Evolutionary conservation across 2,888 invertebrate genomes (phyloP).

Genomic region (Crocallis elinguaria): DNA sequence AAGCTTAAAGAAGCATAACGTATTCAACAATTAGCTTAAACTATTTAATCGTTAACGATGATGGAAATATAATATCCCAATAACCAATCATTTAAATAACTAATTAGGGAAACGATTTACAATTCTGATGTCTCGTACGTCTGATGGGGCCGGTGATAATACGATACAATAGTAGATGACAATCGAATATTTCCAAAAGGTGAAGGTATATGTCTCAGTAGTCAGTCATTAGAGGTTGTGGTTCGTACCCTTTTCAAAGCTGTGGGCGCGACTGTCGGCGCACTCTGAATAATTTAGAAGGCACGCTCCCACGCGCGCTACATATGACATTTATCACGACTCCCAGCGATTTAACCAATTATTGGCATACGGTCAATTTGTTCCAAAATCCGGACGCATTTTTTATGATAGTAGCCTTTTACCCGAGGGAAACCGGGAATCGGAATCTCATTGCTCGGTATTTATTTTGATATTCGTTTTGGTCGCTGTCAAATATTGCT

Average conservation of each 20-base stretch:
- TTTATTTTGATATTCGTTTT: slow-evolving; percentile 35
- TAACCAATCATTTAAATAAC: slow-evolving; percentile 4
- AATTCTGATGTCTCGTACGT: slow-evolving; percentile 8
- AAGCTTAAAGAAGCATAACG: too few species aligned
- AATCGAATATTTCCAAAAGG: slow-evolving; percentile 34
- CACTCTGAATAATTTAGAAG: slow-evolving; percentile 71
- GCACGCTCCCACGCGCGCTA: slow-evolving; percentile 48
- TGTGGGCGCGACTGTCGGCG: slow-evolving; percentile 60
- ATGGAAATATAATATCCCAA: not conserved
- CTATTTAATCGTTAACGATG: not conserved
- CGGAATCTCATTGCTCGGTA: slow-evolving; percentile 28
- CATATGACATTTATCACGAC: slow-evolving; percentile 56
- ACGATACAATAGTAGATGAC: slow-evolving; percentile 23
- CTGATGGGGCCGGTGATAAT: slow-evolving; percentile 1
- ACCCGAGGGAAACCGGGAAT: slow-evolving; percentile 19
- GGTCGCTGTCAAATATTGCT: slow-evolving; percentile 31
- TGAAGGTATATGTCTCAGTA: slow-evolving; percentile 42
- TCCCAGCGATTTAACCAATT: slow-evolving; percentile 45
- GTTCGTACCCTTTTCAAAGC: slow-evolving; percentile 68
- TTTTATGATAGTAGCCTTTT: slow-evolving; percentile 28
- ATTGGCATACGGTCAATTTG: slow-evolving; percentile 38
- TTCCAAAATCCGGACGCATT: slow-evolving; percentile 18
- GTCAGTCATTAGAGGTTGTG: slow-evolving; percentile 53
- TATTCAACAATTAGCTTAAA: not conserved
- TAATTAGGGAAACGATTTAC: slow-evolving; percentile 3